Percentiles rank a stretch among this genome's conserved stretches.
These are phyloP conservation scores for Salvelinus sp. DNA, from an alignment of 2,113 vertebrate species.

Conservation along the genomic window DNA sequence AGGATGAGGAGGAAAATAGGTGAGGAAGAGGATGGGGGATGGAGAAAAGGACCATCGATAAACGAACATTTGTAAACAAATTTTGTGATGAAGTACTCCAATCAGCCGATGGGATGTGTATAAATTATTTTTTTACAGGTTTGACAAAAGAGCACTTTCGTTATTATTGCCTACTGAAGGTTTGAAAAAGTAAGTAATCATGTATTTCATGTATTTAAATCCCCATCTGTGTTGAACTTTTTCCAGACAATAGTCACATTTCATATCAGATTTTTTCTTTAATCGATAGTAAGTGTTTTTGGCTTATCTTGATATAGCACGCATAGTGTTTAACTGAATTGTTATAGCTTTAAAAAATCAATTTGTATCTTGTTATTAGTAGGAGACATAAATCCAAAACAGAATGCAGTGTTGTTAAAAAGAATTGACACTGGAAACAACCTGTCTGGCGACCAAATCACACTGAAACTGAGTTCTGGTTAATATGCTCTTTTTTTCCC, in stretches of 20 bases:
- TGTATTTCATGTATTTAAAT: slow-evolving; percentile 73
- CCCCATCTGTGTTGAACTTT: slow-evolving; percentile 62
- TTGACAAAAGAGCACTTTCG: slow-evolving; percentile 77
- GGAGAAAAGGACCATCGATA: slow-evolving; percentile 60
- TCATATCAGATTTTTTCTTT: slow-evolving; percentile 59
- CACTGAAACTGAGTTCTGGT: slow-evolving; percentile 18
- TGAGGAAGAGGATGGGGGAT: slow-evolving; percentile 35
- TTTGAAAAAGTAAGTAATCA: slow-evolving; percentile 58
- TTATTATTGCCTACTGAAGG: slow-evolving; percentile 69
- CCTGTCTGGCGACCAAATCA: slow-evolving; percentile 39
- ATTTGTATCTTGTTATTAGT: slow-evolving; percentile 74
- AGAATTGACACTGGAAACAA: slow-evolving; percentile 37
- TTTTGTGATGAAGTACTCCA: slow-evolving; percentile 55
- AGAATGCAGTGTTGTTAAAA: slow-evolving; percentile 52
- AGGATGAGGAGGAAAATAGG: not conserved
- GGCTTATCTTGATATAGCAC: slow-evolving; percentile 73
- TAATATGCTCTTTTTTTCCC: slow-evolving; percentile 30
- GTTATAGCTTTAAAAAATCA: slow-evolving; percentile 66
- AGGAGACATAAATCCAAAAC: slow-evolving; percentile 53
- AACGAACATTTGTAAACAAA: slow-evolving; percentile 54
- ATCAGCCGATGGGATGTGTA: slow-evolving; percentile 63
- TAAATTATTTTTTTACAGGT: slow-evolving; percentile 81
- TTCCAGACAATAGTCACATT: slow-evolving; percentile 57
- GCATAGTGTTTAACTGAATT: slow-evolving; percentile 70
- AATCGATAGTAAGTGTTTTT: slow-evolving; percentile 68